Percentiles rank a stretch among this genome's conserved stretches.
Evolutionary conservation across 1,140 invertebrate species (phyloP).

Genomic region (Lepidotrigona ventralis): DNA sequence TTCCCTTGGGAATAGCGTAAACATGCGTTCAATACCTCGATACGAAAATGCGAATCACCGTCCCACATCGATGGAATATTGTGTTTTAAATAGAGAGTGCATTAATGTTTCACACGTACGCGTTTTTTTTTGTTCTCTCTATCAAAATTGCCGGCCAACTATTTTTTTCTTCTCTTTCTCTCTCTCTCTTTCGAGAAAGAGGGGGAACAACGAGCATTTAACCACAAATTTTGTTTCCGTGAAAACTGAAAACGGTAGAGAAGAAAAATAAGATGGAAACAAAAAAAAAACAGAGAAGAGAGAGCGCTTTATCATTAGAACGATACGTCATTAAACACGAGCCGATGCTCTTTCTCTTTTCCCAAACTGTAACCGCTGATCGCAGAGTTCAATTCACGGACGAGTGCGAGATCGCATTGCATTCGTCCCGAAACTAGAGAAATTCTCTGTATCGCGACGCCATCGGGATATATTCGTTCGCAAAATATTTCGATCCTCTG

Average conservation of each 20-base stretch:
- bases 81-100: slow-evolving; percentile 4
- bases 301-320: slow-evolving; percentile 27
- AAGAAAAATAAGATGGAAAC: no score
- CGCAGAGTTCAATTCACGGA: slow-evolving; percentile 17
- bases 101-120: background rate
- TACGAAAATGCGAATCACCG: slow-evolving; percentile 14
- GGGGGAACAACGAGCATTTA: slow-evolving; percentile 28
- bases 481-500: slow-evolving; percentile 2
- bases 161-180: no score
- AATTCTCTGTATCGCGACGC: background rate
- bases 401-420: slow-evolving; percentile 5
- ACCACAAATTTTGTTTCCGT: slow-evolving; percentile 45
- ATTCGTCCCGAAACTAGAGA: slow-evolving; percentile 19
- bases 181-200: no score
- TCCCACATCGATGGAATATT: background rate
- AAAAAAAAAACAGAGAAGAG: background rate
- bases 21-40: background rate
- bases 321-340: slow-evolving; percentile 35
- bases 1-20: background rate
- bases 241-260: background rate
- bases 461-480: background rate
- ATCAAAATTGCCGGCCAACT: background rate
- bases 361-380: background rate
- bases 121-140: slow-evolving; percentile 28
- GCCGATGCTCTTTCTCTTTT: background rate